Percentiles rank a stretch among this genome's conserved stretches.
phyloP scores from a whole-genome alignment of 2,888 invertebrate species.

The Drosophila melanocephala region DNA sequence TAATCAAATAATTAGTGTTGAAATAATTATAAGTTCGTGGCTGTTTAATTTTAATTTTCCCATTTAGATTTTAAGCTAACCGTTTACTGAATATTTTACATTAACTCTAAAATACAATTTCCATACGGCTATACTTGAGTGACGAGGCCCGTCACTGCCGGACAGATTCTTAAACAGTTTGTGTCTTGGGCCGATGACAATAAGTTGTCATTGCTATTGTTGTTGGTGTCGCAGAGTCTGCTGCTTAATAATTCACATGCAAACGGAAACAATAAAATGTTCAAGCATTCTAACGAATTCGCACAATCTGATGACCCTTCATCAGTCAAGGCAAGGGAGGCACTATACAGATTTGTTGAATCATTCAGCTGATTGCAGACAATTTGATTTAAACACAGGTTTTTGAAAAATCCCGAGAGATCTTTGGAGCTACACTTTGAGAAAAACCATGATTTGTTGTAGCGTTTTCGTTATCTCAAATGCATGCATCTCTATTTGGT shows the following conservation, averaged over 20 bases:
- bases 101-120: background rate
- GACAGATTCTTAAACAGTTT: slow-evolving; percentile 8
- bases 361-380: slow-evolving; percentile 29
- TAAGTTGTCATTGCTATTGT: slow-evolving; percentile 6
- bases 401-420: background rate
- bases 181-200: slow-evolving; percentile 9
- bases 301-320: slow-evolving; percentile 9
- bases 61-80: background rate
- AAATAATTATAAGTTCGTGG: background rate
- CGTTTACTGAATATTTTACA: background rate
- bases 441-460: background rate
- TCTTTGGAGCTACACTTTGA: background rate
- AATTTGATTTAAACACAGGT: background rate
- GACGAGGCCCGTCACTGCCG: background rate
- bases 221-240: slow-evolving; percentile 16
- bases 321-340: background rate
- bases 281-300: slow-evolving; percentile 30
- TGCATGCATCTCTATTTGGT: background rate
- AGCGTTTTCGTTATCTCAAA: background rate
- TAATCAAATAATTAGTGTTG: background rate
- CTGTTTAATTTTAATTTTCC: background rate
- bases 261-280: slow-evolving; percentile 66
- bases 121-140: slow-evolving; percentile 4
- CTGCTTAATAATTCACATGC: slow-evolving; percentile 43
- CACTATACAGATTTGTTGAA: slow-evolving; percentile 1